A percentile compares a stretch with the other conserved stretches of the same genome.
Evolutionary conservation across 2,113 vertebrate species (phyloP).

Genomic region (Candoia aspera): DNA sequence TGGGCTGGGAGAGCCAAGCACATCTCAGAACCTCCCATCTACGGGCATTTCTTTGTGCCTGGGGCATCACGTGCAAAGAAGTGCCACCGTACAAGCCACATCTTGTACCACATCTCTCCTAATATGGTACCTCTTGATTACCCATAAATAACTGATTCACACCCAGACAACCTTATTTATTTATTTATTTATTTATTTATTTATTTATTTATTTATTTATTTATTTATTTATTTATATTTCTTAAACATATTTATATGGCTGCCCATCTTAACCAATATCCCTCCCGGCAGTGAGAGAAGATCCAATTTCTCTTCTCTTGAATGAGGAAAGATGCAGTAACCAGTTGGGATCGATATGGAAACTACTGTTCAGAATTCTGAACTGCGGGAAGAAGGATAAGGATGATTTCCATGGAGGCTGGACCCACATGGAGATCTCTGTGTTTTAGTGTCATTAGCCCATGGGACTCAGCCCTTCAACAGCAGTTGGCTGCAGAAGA

Average conservation of each 20-base stretch:
- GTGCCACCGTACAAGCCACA: too few relatives aligned
- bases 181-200: too few relatives aligned
- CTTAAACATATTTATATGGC: too few relatives aligned
- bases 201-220: background rate
- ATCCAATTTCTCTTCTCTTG: slow-evolving; percentile 2
- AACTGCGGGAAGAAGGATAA: background rate
- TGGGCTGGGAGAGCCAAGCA: background rate
- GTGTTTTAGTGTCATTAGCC: background rate
- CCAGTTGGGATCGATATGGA: slow-evolving; percentile 1
- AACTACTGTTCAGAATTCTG: background rate
- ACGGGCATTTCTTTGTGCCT: background rate
- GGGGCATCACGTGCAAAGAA: background rate
- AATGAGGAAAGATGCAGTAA: background rate
- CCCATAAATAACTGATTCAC: background rate
- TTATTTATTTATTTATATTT: background rate
- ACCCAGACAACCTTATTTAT: background rate
- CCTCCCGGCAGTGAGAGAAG: background rate
- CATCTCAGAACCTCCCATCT: background rate
- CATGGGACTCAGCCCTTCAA: background rate
- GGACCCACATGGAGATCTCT: background rate
- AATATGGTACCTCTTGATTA: background rate
- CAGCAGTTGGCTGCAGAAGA: too few relatives aligned
- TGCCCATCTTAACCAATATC: too few relatives aligned
- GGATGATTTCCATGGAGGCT: background rate
- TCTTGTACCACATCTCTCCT: background rate